Percentiles rank a stretch among this genome's conserved stretches.
Evolutionary conservation across 2,113 vertebrate species (phyloP).

Genomic region (Centropus unirufus): DNA sequence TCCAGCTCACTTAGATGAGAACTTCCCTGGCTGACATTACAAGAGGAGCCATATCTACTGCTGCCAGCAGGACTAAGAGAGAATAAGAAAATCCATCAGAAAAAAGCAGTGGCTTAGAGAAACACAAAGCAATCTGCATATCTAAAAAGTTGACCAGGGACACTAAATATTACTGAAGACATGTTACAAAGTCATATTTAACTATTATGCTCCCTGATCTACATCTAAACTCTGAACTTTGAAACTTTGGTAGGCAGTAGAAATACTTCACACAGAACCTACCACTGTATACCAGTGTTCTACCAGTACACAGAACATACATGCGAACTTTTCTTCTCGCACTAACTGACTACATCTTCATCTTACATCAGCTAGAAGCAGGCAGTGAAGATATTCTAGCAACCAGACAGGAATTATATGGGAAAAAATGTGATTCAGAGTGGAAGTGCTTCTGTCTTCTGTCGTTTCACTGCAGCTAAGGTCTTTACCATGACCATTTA

Average conservation of each 20-base stretch:
- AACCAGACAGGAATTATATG: background rate
- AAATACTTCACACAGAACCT: background rate
- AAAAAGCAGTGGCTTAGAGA: background rate
- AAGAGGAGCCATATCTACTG: conserved; percentile 93
- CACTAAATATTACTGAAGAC: background rate
- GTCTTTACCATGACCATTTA: background rate
- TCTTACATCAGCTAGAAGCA: background rate
- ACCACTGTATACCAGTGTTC: background rate
- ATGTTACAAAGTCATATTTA: background rate
- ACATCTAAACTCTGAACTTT: background rate
- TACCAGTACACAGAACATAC: background rate
- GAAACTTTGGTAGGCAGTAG: background rate
- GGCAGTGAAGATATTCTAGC: conserved; percentile 37
- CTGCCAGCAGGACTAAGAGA: conserved; percentile 89
- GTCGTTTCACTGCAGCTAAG: background rate
- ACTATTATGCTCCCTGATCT: background rate
- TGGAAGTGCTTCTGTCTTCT: conserved; percentile 2
- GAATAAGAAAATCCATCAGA: conserved; percentile 17
- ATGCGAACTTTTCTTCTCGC: background rate
- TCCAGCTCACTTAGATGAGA: conserved; percentile 92
- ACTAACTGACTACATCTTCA: background rate
- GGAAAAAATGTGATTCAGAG: background rate
- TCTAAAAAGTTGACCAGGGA: background rate
- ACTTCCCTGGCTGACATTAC: conserved; percentile 94
- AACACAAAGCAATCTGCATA: background rate